These are phyloP conservation scores for Boulengeromyrus knoepffleri DNA, from an alignment of 2,113 vertebrate genomes.

Conservation along the genomic window DNA sequence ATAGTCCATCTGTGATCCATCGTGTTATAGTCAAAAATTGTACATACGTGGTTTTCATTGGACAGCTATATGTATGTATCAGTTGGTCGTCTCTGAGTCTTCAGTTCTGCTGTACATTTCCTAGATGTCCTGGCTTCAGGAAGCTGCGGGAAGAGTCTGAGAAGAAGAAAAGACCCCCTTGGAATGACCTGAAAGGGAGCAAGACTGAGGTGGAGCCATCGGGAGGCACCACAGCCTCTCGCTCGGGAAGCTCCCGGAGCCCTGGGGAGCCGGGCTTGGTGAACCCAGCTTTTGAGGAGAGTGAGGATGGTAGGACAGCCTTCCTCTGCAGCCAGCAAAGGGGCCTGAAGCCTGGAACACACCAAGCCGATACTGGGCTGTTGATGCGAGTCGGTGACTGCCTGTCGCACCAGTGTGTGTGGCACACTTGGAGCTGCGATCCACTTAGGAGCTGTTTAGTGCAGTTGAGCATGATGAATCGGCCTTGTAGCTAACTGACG, in stretches of 20 bases:
- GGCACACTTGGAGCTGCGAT: background rate
- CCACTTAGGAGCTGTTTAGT: background rate
- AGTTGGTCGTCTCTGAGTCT: background rate
- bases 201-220: constrained; percentile 53
- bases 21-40: background rate
- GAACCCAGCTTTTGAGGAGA: constrained; percentile 82
- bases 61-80: background rate
- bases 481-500: background rate
- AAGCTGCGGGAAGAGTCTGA: constrained; percentile 71
- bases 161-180: constrained; percentile 59
- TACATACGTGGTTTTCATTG: background rate
- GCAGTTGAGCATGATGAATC: background rate
- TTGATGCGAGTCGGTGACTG: background rate
- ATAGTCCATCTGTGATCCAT: background rate
- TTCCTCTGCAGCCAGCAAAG: background rate
- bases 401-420: background rate
- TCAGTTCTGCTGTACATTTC: constrained; percentile 19
- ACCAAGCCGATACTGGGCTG: background rate
- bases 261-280: constrained; percentile 73
- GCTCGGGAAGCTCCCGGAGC: constrained; percentile 37
- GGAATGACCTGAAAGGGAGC: constrained; percentile 65
- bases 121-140: constrained; percentile 75
- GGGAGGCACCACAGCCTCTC: constrained; percentile 45
- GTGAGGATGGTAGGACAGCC: constrained; percentile 71
- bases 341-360: background rate